Evolutionary conservation across 2,797 vertebrate genomes (phyloP), one percentile per base, ranked within the genome.

Genomic region (Syngnathus acus): DNA sequence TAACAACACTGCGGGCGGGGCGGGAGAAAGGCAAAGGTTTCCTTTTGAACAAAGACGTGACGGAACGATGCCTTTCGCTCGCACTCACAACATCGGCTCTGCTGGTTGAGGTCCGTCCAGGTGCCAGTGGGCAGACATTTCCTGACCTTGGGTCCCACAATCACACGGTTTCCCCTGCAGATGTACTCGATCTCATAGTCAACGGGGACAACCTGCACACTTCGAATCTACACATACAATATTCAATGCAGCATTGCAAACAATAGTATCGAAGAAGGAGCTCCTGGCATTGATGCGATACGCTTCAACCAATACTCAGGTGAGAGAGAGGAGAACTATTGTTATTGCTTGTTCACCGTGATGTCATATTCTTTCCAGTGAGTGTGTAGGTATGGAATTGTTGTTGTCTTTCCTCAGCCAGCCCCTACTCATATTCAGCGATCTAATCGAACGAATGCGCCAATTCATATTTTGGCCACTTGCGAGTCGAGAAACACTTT

Each of bases 141-240:
- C 68, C 95, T 92, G 72, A 97, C 95, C 69, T 96, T 95, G 63
- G 95, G 95, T 23, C 95, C 95, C 65, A 94, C 92, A 11, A 97
- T 93, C 81, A 94, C 92, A 13, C 94, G 87, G 82, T 94, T 94
- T 10, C 93, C 93, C 47, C 95, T 86, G 78, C 95, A 97, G 72
- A 97, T 94, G 72, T 95, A 97, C 82, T 97, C 95, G 4, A 97
- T 96, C 89, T 97, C 95, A 60, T 97, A 97, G 88, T 96, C 94
- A 77, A 95, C 91, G 0, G 95, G 95, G 62, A 97, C 91, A 78
- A 94, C 91, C 80, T 92, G 90, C 42, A 96, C 94, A 39, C 91
- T 93, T 76, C 92, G 94, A 78, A 96, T 95, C 91, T 96, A 75
- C 21, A 59, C 51, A 42, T 19, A 26, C 21, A 54, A 54, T 54